Base-by-base conservation (phyloP, 2,888 invertebrate species). In the Diogma glabrata region DNA sequence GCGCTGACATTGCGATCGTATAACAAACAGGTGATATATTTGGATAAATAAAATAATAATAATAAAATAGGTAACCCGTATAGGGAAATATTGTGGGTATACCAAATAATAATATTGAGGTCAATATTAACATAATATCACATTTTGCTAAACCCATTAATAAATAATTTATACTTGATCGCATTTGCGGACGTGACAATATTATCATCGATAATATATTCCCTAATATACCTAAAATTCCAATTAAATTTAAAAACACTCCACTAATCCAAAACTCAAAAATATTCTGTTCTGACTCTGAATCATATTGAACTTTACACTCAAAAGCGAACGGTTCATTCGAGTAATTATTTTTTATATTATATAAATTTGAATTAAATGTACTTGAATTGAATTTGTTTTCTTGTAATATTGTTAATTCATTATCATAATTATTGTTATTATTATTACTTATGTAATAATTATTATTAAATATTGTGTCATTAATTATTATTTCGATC, bases 121-220 rank as follows among this genome's bases (percentile, higher is more conserved):
- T 89, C 59, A 91, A 73, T 60, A 95, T 87, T 59, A 96, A 78
- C 57, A 88, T 79, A 10, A 90, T 91, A 75, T 97, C 97, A 70
- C 92, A 93, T 60, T 90, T 79, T 20, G 96, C 95, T 60, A 97
- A 76, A 5, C 93, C 94, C 57, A 92, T 88, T 54, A 97, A 78
- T 64, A 95, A 79, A 69, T 92, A 90, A 72, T 95, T 95, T 64
- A 95, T 91, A 64, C 94, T 93, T 53, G 92, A 92, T 62, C 89
- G 82, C 95, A 96, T 95, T 70, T 94, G 87, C 20, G 93, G 92
- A 51, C 92, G 79, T 53, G 90, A 87, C 49, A 94, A 75, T 60
- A 94, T 92, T 54, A 93, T 82, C 76, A 91, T 88, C 36, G 93
- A 84, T 52, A 95, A 84, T 52, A 87, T 78, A 71, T 94, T 95